Percentiles rank a stretch among this genome's conserved stretches.
Evolutionary conservation across 2,113 vertebrate genomes (phyloP).

Genomic region (Brachyhypopomus occidentalis): DNA sequence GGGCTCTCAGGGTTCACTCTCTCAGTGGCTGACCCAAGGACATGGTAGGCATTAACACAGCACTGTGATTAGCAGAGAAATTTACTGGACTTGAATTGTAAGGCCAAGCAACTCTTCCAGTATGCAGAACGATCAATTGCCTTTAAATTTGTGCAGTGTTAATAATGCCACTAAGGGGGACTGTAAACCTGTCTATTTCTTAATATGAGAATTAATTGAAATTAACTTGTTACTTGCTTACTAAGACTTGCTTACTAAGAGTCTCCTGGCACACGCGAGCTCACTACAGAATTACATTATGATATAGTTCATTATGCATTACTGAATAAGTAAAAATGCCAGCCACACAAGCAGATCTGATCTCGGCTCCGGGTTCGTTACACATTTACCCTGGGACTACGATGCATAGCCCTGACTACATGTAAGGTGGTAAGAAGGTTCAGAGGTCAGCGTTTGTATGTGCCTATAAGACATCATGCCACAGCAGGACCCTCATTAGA

Average conservation of each 20-base stretch:
- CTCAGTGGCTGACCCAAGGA: neutral
- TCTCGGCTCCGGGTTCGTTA: constrained; percentile 1
- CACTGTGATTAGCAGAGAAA: neutral
- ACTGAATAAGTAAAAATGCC: too few species aligned
- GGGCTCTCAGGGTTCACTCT: constrained; percentile 17
- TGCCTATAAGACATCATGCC: constrained; percentile 25
- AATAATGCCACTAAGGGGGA: neutral
- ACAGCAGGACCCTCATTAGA: constrained; percentile 5
- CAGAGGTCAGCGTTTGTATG: constrained; percentile 9
- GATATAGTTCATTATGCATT: too few species aligned
- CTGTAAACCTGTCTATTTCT: constrained; percentile 3
- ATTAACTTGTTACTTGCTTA: neutral
- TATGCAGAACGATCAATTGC: constrained; percentile 15
- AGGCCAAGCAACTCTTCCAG: neutral
- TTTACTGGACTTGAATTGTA: neutral
- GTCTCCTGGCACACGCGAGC: neutral
- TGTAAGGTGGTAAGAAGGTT: constrained; percentile 9
- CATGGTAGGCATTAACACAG: neutral
- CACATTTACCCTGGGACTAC: neutral
- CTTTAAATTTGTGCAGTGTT: constrained; percentile 11
- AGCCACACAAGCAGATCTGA: constrained; percentile 33
- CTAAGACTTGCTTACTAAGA: too few species aligned
- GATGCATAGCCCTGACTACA: too few species aligned
- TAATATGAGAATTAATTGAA: constrained; percentile 5
- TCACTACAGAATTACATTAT: neutral